A percentile compares a stretch with the other conserved stretches of the same genome.
Evolutionary conservation across 2,888 invertebrate genomes (phyloP).

Genomic region (Thereva unica): DNA sequence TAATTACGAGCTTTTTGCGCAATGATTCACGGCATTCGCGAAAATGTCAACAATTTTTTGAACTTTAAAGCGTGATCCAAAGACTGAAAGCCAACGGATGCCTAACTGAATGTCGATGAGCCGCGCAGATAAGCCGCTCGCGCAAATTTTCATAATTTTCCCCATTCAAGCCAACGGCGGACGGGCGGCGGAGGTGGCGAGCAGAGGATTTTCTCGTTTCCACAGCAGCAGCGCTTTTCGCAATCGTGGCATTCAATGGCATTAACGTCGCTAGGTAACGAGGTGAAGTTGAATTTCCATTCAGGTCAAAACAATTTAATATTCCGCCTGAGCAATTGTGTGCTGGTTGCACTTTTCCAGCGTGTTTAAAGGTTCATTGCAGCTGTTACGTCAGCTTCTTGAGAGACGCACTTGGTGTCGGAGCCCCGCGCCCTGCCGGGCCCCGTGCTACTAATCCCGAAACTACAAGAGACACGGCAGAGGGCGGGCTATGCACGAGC

Average conservation of each 20-base stretch:
- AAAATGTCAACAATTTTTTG: slow-evolving; percentile 21
- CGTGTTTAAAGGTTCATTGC: background rate
- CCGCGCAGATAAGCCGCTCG: background rate
- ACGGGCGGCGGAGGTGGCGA: no score
- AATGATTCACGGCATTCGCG: slow-evolving; percentile 21
- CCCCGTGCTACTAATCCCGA: no score
- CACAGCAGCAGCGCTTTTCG: background rate
- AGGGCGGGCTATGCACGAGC: no score
- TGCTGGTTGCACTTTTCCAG: slow-evolving; percentile 6
- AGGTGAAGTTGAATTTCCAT: slow-evolving; percentile 22
- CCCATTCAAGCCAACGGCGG: background rate
- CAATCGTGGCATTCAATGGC: background rate
- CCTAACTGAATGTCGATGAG: background rate
- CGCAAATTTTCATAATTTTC: background rate
- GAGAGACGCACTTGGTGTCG: background rate
- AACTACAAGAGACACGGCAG: no score
- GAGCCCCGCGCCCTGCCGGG: no score
- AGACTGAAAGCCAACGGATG: background rate
- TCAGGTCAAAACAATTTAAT: slow-evolving; percentile 21
- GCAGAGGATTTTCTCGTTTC: slow-evolving; percentile 1
- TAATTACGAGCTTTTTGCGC: slow-evolving; percentile 14
- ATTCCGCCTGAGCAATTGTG: slow-evolving; percentile 12
- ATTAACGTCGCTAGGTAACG: slow-evolving; percentile 11
- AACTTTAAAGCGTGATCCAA: slow-evolving; percentile 11
- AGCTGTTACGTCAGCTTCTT: slow-evolving; percentile 1